Base-by-base conservation (phyloP, 1,140 invertebrate genomes). In the Neomicropteryx cornuta region DNA sequence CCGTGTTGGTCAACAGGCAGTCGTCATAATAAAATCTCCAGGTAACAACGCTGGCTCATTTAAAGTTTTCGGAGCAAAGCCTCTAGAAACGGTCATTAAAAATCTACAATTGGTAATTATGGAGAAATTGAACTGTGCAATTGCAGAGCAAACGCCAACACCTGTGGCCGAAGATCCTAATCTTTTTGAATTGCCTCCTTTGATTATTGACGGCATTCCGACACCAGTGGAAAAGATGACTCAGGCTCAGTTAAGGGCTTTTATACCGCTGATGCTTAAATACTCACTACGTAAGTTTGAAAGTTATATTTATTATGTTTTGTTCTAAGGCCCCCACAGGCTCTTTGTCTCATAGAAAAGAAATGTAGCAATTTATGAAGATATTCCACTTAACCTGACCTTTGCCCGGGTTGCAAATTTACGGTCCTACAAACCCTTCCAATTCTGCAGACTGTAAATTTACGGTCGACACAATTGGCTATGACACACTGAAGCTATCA, bases 181-280 rank as follows among this genome's bases (percentile, higher is more conserved):
- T 29, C 69, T 96, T 22, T 94, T 96, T 62, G 93, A 97, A 69
- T 68, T 97, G 55, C 94, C 94, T 35, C 90, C 91, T 13, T 69
- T 97, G 23, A 91, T 96, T 45, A 93, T 97, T 48, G 94, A 97
- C 66, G 94, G 88, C 30, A 97, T 97, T 58, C 94, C 94, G 20
- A 97, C 93, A 27, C 93, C 92, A 2, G 90, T 97, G 0, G 94
- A 97, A 65, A 97, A 97, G 74, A 97, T 97, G 94, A 97, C 94
- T 16, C 94, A 97, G 62, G 94, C 93, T 22, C 94, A 97, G 61
- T 66, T 97, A 24, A 67, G 94, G 45, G 92, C 92, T 31, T 97
- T 97, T 60, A 97, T 97, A 50, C 94, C 94, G 28, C 75, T 97
- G 39, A 97, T 97, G 94, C 69, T 97, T 42, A 97, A 97, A 67